Evolutionary conservation across 2,888 invertebrate genomes (phyloP), one percentile per base, ranked within the genome.

Genomic region (Orthonychiurus folsomi): DNA sequence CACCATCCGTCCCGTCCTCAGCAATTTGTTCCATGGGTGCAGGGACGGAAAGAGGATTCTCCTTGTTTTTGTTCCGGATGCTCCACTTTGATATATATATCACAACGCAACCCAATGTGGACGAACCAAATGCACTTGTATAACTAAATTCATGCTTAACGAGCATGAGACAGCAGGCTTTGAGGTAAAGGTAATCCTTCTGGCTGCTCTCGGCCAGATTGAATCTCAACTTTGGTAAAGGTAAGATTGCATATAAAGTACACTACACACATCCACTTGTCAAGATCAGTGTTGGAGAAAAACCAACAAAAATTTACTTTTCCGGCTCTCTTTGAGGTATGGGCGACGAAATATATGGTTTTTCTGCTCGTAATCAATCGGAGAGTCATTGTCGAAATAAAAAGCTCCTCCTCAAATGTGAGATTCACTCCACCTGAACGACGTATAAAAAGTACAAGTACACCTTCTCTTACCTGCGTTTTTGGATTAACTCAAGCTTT

Each of bases 161-260:
- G 61, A 63, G 59, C 65, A 63, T 65, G 65, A 65, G 65, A 65
- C 65, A 63, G 63, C 59, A 60, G 28, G 25, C 56, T 37, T 57
- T 50, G 9, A 2, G 55, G 25, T 21, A 52, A 23, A n/a, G 15
- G 3, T 24, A n/a, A n/a, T n/a, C n/a, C n/a, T n/a, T n/a, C n/a
- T n/a, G n/a, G n/a, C n/a, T n/a, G n/a, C n/a, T n/a, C n/a, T n/a
- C n/a, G n/a, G n/a, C n/a, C n/a, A n/a, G 15, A 9, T 37, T 15
- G 5, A 37, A 5, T 37, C 37, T 37, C 9, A 15, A 37, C 15
- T 37, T 15, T 9, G 37, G 37, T 15, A 37, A 37, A 5, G 9
- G 15, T 37, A 37, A 9, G 15, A 37, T 37, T 37, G 9, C 37
- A 37, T 37, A n/a, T n/a, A n/a, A n/a, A n/a, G n/a, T n/a, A n/a